Evolutionary conservation across 2,888 invertebrate species (phyloP).

Genomic region (Hydriomena furcata): DNA sequence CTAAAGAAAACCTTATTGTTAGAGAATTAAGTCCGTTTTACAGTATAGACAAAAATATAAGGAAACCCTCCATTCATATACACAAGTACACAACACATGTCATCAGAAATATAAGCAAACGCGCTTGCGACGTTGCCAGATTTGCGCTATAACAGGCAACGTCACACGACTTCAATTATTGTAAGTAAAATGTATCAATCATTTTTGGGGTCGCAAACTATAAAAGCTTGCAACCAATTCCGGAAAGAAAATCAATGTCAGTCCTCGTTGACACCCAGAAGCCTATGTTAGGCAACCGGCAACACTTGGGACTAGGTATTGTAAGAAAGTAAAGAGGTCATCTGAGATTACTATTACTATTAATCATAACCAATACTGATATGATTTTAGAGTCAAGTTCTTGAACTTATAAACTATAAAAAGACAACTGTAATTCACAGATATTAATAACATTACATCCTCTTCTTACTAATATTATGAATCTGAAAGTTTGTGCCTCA

Average conservation of each 20-base stretch:
- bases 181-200: constrained; percentile 54
- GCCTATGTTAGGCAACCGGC: constrained; percentile 66
- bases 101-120: too few species aligned
- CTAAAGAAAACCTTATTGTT: constrained; percentile 55
- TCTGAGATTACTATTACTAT: too few species aligned
- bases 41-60: neutral
- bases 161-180: constrained; percentile 6
- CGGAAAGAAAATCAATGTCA: constrained; percentile 65
- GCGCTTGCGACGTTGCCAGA: neutral
- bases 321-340: neutral
- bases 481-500: too few species aligned
- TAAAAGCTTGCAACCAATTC: constrained; percentile 67
- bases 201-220: constrained; percentile 68
- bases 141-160: neutral
- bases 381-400: neutral
- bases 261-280: constrained; percentile 82
- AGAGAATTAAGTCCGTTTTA: neutral
- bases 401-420: neutral
- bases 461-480: too few species aligned
- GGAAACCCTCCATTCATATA: too few species aligned
- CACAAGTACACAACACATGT: too few species aligned
- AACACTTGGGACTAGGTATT: constrained; percentile 74
- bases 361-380: too few species aligned
- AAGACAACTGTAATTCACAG: too few species aligned
- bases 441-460: too few species aligned